These are phyloP conservation scores for Pitangus sulphuratus DNA, from an alignment of 2,797 vertebrate genomes.

Conservation along the genomic window DNA sequence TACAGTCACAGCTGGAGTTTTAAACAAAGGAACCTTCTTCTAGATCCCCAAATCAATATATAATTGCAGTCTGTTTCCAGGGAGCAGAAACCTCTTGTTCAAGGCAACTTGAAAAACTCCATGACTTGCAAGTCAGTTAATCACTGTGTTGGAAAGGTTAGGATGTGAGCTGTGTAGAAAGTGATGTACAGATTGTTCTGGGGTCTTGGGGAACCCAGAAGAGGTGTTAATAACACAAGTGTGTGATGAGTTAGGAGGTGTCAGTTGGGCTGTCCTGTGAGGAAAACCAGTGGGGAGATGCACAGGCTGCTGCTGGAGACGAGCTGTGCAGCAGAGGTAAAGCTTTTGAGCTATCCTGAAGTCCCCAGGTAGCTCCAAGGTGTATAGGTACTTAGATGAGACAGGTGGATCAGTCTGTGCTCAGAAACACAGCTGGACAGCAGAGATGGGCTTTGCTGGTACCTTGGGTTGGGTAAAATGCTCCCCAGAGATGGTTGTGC, in stretches of 20 bases:
- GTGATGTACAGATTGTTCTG: background rate
- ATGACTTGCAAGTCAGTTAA: background rate
- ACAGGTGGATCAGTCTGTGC: background rate
- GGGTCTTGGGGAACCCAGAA: background rate
- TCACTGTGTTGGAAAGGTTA: background rate
- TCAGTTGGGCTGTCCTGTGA: background rate
- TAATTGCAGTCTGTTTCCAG: background rate
- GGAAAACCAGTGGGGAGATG: fast-evolving
- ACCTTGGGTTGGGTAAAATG: background rate
- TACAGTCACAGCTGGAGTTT: constrained; percentile 22
- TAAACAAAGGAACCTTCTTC: background rate
- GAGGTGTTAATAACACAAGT: background rate
- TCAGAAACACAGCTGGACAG: background rate
- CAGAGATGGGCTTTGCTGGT: background rate
- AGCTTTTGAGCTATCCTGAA: background rate
- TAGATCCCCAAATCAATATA: background rate
- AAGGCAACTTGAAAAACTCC: background rate
- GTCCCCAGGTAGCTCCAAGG: background rate
- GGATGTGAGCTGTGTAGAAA: background rate
- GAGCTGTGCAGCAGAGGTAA: fast-evolving
- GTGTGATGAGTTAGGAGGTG: background rate
- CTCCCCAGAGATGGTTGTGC: background rate
- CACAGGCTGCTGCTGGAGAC: background rate
- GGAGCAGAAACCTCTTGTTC: background rate
- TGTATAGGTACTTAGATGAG: background rate